Conservation (phyloP, 2,113 vertebrate species). For the Gobiocypris rarus region DNA sequence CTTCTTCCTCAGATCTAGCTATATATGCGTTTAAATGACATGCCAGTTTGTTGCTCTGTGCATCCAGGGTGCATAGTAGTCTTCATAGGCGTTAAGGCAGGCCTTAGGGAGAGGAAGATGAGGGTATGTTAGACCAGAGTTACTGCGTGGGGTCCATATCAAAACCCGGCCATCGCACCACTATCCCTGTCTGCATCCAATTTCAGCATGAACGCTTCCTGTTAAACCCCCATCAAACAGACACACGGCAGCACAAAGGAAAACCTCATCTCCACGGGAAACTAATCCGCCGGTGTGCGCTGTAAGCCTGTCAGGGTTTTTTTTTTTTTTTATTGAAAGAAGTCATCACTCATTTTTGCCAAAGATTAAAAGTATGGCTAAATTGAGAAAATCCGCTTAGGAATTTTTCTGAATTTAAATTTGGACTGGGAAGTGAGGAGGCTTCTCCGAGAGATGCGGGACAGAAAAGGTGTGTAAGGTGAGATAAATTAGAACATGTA, state of each 20-base stretch:
- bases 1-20: neutral
- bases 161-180: constrained; percentile 93
- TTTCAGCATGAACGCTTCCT: constrained; percentile 96
- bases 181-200: constrained; percentile 98
- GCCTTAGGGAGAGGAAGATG: constrained; percentile 72
- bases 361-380: constrained; percentile 99
- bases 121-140: constrained; percentile 77
- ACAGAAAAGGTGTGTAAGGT: constrained; percentile 70
- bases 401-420: constrained; percentile 95
- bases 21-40: neutral
- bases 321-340: constrained; percentile 86
- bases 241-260: constrained; percentile 95
- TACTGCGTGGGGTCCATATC: constrained; percentile 91
- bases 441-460: constrained; percentile 70
- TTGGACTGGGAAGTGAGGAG: constrained; percentile 82
- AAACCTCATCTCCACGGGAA: constrained; percentile 99
- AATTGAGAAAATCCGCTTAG: constrained; percentile 99
- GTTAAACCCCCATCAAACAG: constrained; percentile 99
- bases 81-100: constrained; percentile 74
- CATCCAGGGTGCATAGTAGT: neutral
- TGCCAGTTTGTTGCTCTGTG: constrained; percentile 42
- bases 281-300: constrained; percentile 96
- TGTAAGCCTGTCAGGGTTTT: constrained; percentile 96
- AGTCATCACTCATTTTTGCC: constrained; percentile 99
- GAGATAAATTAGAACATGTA: constrained; percentile 81